These are phyloP conservation scores for Odontamblyopus rebecca DNA, from an alignment of 2,797 vertebrate species.

Conservation along the genomic window DNA sequence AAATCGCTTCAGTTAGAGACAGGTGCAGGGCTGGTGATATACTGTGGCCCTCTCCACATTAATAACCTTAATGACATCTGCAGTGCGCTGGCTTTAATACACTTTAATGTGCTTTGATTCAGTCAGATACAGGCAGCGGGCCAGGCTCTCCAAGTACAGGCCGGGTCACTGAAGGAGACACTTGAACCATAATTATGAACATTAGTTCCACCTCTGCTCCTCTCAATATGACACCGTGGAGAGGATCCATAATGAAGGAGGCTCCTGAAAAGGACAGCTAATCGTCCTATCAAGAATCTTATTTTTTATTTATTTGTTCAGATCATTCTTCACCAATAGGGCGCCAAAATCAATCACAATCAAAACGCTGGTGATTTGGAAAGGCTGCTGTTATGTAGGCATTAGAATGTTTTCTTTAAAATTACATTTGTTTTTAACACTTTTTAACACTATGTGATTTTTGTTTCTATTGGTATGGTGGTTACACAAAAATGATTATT, in stretches of 20 bases:
- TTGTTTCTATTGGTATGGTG: no score
- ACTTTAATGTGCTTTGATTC: constrained; percentile 9
- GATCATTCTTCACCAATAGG: background rate
- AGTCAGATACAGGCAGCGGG: constrained; percentile 1
- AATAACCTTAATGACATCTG: constrained; percentile 4
- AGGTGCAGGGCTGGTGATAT: background rate
- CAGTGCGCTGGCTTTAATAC: constrained; percentile 1
- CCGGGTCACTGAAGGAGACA: background rate
- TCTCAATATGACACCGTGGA: constrained; percentile 4
- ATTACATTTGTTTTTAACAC: no score
- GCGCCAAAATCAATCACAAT: background rate
- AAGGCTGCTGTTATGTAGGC: no score
- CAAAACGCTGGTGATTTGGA: background rate
- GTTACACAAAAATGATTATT: no score
- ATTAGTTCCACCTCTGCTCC: constrained; percentile 11
- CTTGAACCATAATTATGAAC: constrained; percentile 4
- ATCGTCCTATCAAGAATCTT: background rate
- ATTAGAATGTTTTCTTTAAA: no score
- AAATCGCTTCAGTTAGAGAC: background rate
- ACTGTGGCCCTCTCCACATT: constrained; percentile 1
- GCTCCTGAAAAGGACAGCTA: background rate
- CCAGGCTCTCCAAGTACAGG: background rate
- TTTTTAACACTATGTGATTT: no score
- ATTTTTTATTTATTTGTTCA: background rate
- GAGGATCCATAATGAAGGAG: background rate